Evolutionary conservation across 1,140 invertebrate species (phyloP), one percentile per base, ranked within the genome.

Genomic region (Phortica variegata): DNA sequence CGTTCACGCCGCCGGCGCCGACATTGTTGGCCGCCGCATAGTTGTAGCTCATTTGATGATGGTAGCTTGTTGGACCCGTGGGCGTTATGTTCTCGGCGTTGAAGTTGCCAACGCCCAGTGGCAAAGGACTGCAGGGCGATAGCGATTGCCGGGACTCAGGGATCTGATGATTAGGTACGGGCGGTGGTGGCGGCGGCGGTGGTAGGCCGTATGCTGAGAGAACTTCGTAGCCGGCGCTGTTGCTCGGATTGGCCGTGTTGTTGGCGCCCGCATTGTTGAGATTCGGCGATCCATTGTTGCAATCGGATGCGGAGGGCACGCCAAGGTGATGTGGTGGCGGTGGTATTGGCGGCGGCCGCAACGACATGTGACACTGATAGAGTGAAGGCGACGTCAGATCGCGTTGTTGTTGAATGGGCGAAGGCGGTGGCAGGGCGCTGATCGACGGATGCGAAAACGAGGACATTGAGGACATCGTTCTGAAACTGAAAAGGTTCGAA

Each of bases 321-420:
- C 36, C 54, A 40, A 52, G 44, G 12, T 43, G 5, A 57, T 42
- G 31, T 61, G 61, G 15, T 54, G 61, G 2, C 36, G 58, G 39
- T 8, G 58, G 47, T 32, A 65, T 47, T 5, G 59, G 48, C 2
- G 60, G 56, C 2, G 61, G 47, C 2, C 72, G 53, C 12, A 68
- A 13, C 3, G 65, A 56, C 62, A 76, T 74, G 34, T 76, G 73
- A 23, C 73, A 75, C 18, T 72, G 59, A 31, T 76, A 76, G 34
- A 72, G 59, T 12, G 58, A 61, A 1, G 73, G 60, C n/a, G 73
- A 56, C 3, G 57, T 71, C 8, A 76, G 31, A 41, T 76, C 69
- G n/a, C 68, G 54, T n/a, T 71, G 73, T 15, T 72, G 69, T 2
- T 52, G 40, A 37, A 69, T 52, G 13, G 70, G 59, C 15, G 73